Base-by-base conservation (phyloP, 2,888 invertebrate species). In the Cyclophora punctaria region DNA sequence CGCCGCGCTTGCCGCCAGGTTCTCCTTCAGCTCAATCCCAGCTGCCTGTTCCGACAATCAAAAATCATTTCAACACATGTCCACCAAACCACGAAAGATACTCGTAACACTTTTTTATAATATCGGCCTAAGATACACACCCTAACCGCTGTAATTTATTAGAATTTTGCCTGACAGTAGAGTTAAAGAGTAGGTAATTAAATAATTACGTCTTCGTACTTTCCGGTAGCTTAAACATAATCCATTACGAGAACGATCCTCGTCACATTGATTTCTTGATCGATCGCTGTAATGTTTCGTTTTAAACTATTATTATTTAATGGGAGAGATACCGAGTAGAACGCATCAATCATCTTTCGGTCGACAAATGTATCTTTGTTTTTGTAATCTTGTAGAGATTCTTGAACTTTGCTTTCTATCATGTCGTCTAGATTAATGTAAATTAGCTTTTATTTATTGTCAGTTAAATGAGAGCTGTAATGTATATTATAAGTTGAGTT, bases 1-100 rank as follows among this genome's bases (percentile, higher is more conserved):
- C 53, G 95, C 94, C 51, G 93, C 95, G 60, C 94, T 93, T 41
- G 93, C 93, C 48, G 95, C 94, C 60, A 96, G 87, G 78, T 96
- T 96, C 83, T 96, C 96, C 84, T 96, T 96, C 70, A 96, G 89
- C 78, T 96, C 96, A 66, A 96, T 91, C 48, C 96, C 95, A 47
- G 93, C 93, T 69, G 95, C 94, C 96, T 96, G 90, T 52, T 82
- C 82, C 64, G 78, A 78, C 57, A 56, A 52, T 20, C 20, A 20
- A 20, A 20, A 20, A 20, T 20, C 20, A 20, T 20, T 20, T 20
- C 20, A 20, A 20, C 20, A 20, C 20, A 20, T 20, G 20, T 20
- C 1, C 20, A 20, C 2, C 20, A 20, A 20, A 20, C 20, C 20
- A 20, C 20, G 20, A 20, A 20, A 20, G 20, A 20, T 20, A n/a